A percentile compares a stretch with the other conserved stretches of the same genome.
phyloP scores from a whole-genome alignment of 2,113 vertebrate genomes.

The Percina caprodes region DNA sequence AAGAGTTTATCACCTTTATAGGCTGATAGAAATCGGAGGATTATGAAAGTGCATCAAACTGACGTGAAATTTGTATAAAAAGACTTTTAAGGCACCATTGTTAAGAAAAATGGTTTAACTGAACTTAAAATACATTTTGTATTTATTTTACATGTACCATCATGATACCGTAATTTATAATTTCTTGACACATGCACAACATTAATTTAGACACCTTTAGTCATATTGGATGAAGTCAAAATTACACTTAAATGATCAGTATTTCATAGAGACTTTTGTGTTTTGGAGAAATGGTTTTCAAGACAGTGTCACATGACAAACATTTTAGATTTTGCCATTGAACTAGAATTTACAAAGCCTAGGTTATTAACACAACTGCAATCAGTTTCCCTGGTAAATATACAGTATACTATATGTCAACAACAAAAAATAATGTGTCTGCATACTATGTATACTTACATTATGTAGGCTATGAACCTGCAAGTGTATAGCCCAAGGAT shows the following conservation, averaged over 20 bases:
- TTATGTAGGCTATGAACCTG: too few relatives aligned
- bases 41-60: slow-evolving; percentile 28
- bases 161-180: not conserved
- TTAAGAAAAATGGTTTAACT: not conserved
- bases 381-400: too few relatives aligned
- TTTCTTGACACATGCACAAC: not conserved
- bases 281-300: too few relatives aligned
- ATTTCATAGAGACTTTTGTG: not conserved
- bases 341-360: too few relatives aligned
- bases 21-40: slow-evolving; percentile 23
- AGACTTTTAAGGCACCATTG: not conserved
- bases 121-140: not conserved
- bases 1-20: slow-evolving; percentile 45
- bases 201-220: not conserved
- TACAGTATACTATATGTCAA: too few relatives aligned
- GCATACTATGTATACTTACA: too few relatives aligned
- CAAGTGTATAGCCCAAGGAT: too few relatives aligned
- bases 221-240: not conserved
- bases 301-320: too few relatives aligned
- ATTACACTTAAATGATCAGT: not conserved
- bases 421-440: too few relatives aligned
- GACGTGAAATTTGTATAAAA: not conserved
- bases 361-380: too few relatives aligned
- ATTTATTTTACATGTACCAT: not conserved
- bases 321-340: too few relatives aligned